Percentiles rank a stretch among this genome's conserved stretches.
Evolutionary conservation across 1,140 invertebrate genomes (phyloP).

Genomic region (Drosophila tani): DNA sequence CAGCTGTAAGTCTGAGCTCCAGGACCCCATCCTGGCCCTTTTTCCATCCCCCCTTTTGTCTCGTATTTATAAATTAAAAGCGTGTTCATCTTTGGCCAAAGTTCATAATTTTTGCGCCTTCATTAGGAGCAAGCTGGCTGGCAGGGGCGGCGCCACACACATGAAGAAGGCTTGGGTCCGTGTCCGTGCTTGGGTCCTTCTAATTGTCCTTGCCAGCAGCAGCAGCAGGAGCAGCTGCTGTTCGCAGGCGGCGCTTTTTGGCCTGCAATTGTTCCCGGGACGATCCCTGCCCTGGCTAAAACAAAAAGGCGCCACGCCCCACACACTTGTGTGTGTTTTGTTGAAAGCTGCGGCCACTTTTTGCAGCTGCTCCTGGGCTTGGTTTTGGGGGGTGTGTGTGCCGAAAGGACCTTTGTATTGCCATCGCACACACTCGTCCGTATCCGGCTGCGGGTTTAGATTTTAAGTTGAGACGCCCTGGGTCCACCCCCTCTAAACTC

Average conservation of each 20-base stretch:
- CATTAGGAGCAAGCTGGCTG: slow-evolving; percentile 44
- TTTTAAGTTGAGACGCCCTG: slow-evolving; percentile 24
- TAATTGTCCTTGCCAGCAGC: slow-evolving; percentile 68
- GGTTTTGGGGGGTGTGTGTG: slow-evolving; percentile 28
- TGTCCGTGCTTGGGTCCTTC: slow-evolving; percentile 27
- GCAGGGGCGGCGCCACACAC: slow-evolving; percentile 21
- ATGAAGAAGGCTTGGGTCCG: slow-evolving; percentile 14
- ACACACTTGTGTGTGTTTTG: slow-evolving; percentile 42
- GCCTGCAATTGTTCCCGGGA: slow-evolving; percentile 26
- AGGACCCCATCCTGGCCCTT: neutral
- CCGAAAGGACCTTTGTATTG: slow-evolving; percentile 42
- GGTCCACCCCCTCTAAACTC: too few relatives aligned
- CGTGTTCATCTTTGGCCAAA: slow-evolving; percentile 72
- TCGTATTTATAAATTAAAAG: slow-evolving; percentile 70
- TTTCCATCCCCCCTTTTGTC: neutral
- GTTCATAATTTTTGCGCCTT: slow-evolving; percentile 77
- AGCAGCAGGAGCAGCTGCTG: slow-evolving; percentile 52
- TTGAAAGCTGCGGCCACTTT: slow-evolving; percentile 43
- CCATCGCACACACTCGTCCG: neutral
- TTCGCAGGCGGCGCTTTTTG: slow-evolving; percentile 1
- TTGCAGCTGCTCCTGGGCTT: slow-evolving; percentile 16
- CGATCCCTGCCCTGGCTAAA: slow-evolving; percentile 6
- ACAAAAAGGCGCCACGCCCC: slow-evolving; percentile 29
- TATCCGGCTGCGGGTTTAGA: slow-evolving; percentile 20
- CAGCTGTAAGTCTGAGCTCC: too few relatives aligned